Percentiles rank a stretch among this genome's conserved stretches.
Conservation (phyloP, 2,113 vertebrate species). For the Clarias magur region DNA sequence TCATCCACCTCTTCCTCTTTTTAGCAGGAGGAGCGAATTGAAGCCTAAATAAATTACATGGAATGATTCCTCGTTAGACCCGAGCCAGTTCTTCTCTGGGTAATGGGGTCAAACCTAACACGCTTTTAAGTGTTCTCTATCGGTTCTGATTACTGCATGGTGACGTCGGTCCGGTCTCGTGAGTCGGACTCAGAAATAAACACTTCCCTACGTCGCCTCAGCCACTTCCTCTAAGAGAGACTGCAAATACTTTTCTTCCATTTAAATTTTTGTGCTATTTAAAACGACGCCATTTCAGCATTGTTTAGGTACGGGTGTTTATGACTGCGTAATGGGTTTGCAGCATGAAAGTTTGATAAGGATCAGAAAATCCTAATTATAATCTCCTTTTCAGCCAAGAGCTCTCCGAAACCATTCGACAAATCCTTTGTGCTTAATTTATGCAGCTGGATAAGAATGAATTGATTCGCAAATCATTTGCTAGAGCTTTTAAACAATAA, state of each 20-base stretch:
- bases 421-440: not conserved
- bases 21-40: slow-evolving; percentile 56
- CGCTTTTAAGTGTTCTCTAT: slow-evolving; percentile 50
- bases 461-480: not conserved
- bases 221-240: not conserved
- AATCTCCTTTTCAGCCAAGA: not conserved
- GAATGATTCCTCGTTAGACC: slow-evolving; percentile 62
- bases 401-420: not conserved
- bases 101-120: slow-evolving; percentile 59
- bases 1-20: not conserved
- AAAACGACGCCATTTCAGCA: not conserved
- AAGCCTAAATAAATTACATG: slow-evolving; percentile 62
- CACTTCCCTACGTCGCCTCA: not conserved
- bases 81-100: slow-evolving; percentile 35
- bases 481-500: not conserved
- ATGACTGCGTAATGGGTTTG: not conserved
- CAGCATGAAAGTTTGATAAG: not conserved
- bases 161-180: slow-evolving; percentile 11
- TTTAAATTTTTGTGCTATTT: not conserved
- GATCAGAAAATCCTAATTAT: not conserved
- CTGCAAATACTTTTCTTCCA: too few relatives aligned
- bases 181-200: slow-evolving; percentile 25
- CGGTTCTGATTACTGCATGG: slow-evolving; percentile 18
- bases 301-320: not conserved
- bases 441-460: not conserved